Percentiles rank a stretch among this genome's conserved stretches.
phyloP scores from a whole-genome alignment of 2,797 vertebrate genomes.

The Gobionotothen gibberifrons region DNA sequence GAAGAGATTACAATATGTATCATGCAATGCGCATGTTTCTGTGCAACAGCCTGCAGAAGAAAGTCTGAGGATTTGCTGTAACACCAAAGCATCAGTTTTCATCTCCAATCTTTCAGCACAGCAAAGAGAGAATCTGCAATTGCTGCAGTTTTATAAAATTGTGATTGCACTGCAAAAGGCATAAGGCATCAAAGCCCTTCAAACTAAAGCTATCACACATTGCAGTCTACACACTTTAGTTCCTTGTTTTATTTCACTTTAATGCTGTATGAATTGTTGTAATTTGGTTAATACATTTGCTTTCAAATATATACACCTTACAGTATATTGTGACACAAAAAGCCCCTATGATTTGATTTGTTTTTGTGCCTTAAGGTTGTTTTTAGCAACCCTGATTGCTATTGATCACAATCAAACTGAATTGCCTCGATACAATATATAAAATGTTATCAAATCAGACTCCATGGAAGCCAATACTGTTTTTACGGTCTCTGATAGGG shows the following conservation, averaged over 20 bases:
- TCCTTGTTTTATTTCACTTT: background rate
- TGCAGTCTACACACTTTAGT: background rate
- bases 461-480: too few species aligned
- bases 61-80: constrained; percentile 31
- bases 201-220: background rate
- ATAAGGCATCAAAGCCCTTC: background rate
- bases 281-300: background rate
- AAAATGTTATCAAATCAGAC: background rate
- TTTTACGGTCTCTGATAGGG: too few species aligned
- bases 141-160: background rate
- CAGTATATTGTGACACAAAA: background rate
- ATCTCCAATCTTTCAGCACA: constrained; percentile 24
- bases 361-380: background rate
- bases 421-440: background rate
- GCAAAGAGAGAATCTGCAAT: background rate
- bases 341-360: background rate
- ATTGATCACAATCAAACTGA: background rate
- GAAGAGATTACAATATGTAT: constrained; percentile 17
- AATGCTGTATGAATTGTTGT: background rate
- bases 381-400: background rate
- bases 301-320: background rate
- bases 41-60: background rate
- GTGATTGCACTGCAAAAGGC: constrained; percentile 9
- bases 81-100: constrained; percentile 22
- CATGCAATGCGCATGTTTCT: background rate